Base-by-base conservation (phyloP, 2,113 vertebrate genomes). In the Euleptes europaea region DNA sequence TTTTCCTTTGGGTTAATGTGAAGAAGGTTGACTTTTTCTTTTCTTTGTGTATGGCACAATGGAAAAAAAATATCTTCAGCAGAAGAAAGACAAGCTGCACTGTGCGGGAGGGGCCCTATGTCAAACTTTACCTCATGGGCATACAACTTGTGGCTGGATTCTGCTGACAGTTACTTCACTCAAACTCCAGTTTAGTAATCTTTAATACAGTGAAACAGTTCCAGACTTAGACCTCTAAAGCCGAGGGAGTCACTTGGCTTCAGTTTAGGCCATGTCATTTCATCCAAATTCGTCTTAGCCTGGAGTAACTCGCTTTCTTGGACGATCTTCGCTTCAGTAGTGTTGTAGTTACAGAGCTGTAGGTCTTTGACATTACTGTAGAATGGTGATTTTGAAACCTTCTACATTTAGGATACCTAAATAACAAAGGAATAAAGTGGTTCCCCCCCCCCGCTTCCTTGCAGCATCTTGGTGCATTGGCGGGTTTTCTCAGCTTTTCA, bases 1-100 rank as follows among this genome's bases (percentile, higher is more conserved):
- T 90, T 92, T 92, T 88, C 80, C 89, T 92, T 83, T 78, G 73
- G 78, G 86, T 90, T 88, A 86, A 35, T 57, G 73, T 85, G 83
- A 85, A 91, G 85, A 86, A 90, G 88, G 57, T 78, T 79, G 67
- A 42, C 63, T 2, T 51, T 51, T 47, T 38, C 21, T 42, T 47
- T 38, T 3, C 12, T 89, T 80, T 87, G 60, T 40, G 78, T 78
- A 21, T 86, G 70, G 3, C 51, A 66, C 66, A 3, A 0, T 78
- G 72, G 44, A 44, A 28, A 75, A 63, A 57, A 87, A 87, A 67
- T 73, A 11, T 31, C 69, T 42, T 78, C 73, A 84, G 88, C 40
- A 75, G 73, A 80, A 57, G 49, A 75, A 66, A 86, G 71, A 69
- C 84, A 57, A 84, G n/a, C 9, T 78, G 38, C 5, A 28, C 54